phyloP scores from a whole-genome alignment of 2,888 invertebrate species.

The Cantharis flavilabris region DNA sequence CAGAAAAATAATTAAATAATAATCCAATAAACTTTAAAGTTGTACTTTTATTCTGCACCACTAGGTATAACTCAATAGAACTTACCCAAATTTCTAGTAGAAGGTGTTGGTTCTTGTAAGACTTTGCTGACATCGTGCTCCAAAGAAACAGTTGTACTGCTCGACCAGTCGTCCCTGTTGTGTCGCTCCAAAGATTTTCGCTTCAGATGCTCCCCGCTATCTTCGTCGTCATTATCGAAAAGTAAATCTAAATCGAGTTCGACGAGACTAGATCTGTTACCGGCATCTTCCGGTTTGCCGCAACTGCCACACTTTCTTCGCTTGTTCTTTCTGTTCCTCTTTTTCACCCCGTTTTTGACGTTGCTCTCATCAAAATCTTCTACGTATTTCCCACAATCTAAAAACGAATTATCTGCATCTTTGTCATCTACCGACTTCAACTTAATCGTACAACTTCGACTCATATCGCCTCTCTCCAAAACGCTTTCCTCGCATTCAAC shows the following conservation, averaged over 20 bases:
- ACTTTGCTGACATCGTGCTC: slow-evolving; percentile 62
- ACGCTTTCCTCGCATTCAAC: slow-evolving; percentile 47
- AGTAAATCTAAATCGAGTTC: slow-evolving; percentile 67
- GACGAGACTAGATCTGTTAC: slow-evolving; percentile 57
- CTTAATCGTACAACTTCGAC: slow-evolving; percentile 33
- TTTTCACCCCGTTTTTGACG: slow-evolving; percentile 38
- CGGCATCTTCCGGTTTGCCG: slow-evolving; percentile 36
- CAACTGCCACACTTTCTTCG: slow-evolving; percentile 40
- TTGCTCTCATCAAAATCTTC: slow-evolving; percentile 25
- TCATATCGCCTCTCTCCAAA: slow-evolving; percentile 31
- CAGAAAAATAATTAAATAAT: neutral
- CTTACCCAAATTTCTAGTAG: slow-evolving; percentile 59
- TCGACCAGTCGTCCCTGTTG: slow-evolving; percentile 59
- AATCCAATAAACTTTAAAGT: too few species aligned
- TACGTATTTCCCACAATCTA: slow-evolving; percentile 39
- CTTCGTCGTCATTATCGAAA: slow-evolving; percentile 58
- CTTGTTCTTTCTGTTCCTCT: slow-evolving; percentile 41
- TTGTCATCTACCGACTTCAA: slow-evolving; percentile 27
- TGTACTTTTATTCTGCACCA: too few species aligned
- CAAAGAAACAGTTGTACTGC: slow-evolving; percentile 52
- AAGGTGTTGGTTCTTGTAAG: slow-evolving; percentile 54
- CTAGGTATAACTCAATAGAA: neutral
- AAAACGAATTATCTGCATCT: slow-evolving; percentile 27
- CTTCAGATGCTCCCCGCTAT: slow-evolving; percentile 18
- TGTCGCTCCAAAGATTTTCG: slow-evolving; percentile 51